Evolutionary conservation across 2,797 vertebrate species (phyloP), one percentile per base, ranked within the genome.

Genomic region (Coregonus sp.): DNA sequence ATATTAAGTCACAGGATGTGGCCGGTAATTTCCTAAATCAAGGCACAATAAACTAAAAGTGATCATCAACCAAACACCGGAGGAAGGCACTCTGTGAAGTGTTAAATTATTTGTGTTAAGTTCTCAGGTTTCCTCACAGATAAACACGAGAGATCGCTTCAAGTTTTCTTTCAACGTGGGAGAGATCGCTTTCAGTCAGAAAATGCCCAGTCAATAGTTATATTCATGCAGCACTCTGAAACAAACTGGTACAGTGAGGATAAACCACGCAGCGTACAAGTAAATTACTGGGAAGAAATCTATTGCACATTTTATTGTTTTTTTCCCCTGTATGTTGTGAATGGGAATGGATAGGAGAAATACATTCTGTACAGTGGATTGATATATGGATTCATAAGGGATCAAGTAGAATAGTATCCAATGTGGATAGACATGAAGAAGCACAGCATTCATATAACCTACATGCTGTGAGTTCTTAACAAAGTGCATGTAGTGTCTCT

Each of bases 121-220:
- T 85, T 85, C 76, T 81, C 79, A 78, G 76, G 81, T 89, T 90
- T 79, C 81, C 86, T 2, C 4, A 72, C 74, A 82, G 76, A 79
- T 73, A 81, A 82, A 72, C 69, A 80, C 16, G 4, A 81, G 78
- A 83, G 20, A 63, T 63, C 20, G 6, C 59, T 63, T 63, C 73
- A 76, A 4, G 80, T 11, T 29, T 2, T 63, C 59, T 63, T 80
- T 20, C 74, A 81, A 84, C 74, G 29, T 80, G 80, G 84, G 85
- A 85, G 80, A 82, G 77, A 33, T 51, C 1, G 54, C 77, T 80
- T 84, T 85, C 80, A 84, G 82, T 90, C 79, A 83, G 74, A 84
- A 90, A 87, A 80, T 40, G 86, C 86, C 85, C 82, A 85, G 86
- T 87, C 85, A 91, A 84, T 87, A 86, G 77, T 89, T 88, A 76